A percentile compares a stretch with the other conserved stretches of the same genome.
Conservation (phyloP, 2,888 invertebrate genomes). For the Dryococelus australis region DNA sequence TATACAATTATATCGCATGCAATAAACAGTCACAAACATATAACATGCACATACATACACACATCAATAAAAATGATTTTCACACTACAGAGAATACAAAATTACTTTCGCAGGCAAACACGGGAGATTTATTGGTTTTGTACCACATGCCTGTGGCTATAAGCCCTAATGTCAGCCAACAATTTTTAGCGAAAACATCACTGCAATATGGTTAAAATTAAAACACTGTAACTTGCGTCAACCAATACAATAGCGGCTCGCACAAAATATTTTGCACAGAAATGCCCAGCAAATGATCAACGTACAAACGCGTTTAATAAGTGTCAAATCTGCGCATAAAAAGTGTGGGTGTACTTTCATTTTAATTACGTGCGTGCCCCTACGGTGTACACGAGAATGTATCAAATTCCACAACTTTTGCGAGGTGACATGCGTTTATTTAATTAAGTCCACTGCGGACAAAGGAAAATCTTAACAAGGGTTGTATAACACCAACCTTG, state of each 20-base stretch:
- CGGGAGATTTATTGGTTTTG: neutral
- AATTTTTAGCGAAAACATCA: neutral
- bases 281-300: neutral
- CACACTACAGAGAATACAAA: neutral
- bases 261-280: neutral
- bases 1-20: neutral
- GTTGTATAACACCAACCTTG: too few species aligned
- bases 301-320: neutral
- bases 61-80: neutral
- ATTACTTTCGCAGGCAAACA: neutral
- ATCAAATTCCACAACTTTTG: too few species aligned
- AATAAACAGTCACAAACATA: neutral
- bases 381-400: too few species aligned
- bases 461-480: too few species aligned
- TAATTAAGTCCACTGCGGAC: too few species aligned
- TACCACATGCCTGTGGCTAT: neutral
- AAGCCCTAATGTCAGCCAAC: neutral
- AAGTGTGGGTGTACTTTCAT: too few species aligned
- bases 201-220: neutral
- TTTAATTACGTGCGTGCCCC: too few species aligned
- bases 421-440: too few species aligned
- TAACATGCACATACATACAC: neutral
- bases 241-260: neutral
- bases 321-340: too few species aligned
- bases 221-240: neutral